Conservation (phyloP, 1,140 invertebrate genomes). For the Neoseiulus cucumeris region DNA sequence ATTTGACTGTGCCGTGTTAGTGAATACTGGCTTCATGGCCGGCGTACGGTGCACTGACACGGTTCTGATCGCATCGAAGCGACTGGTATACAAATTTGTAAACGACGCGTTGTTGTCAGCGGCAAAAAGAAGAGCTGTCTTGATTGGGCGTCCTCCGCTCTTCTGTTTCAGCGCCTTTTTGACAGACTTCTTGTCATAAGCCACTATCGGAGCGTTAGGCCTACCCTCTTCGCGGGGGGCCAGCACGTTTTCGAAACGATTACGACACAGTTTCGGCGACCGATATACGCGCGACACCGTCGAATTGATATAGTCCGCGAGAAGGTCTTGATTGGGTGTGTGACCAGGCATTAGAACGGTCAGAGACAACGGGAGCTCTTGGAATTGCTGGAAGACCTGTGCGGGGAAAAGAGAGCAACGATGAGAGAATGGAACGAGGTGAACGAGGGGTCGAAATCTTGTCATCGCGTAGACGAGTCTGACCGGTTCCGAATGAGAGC, state of each 20-base stretch:
- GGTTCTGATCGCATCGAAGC: slow-evolving; percentile 56
- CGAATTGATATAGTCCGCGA: slow-evolving; percentile 71
- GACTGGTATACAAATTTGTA: slow-evolving; percentile 43
- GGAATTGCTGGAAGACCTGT: slow-evolving; percentile 59
- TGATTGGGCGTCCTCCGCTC: slow-evolving; percentile 45
- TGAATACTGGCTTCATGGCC: slow-evolving; percentile 43
- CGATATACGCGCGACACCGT: slow-evolving; percentile 49
- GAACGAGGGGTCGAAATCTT: neutral
- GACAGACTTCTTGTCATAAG: neutral
- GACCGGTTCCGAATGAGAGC: no score
- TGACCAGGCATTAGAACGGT: slow-evolving; percentile 56
- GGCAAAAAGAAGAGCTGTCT: slow-evolving; percentile 55
- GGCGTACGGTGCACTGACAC: slow-evolving; percentile 42
- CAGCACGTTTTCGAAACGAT: slow-evolving; percentile 52
- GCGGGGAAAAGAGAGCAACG: neutral
- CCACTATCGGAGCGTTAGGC: neutral
- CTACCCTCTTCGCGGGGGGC: slow-evolving; percentile 64
- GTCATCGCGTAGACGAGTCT: no score
- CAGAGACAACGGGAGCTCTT: slow-evolving; percentile 58
- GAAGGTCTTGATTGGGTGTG: slow-evolving; percentile 81
- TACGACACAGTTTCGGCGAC: slow-evolving; percentile 67
- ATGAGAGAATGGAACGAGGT: neutral
- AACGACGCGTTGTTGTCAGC: slow-evolving; percentile 63
- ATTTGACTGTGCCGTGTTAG: slow-evolving; percentile 31
- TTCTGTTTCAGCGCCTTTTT: slow-evolving; percentile 31